phyloP scores from a whole-genome alignment of 2,888 invertebrate species.

The Chrysolina oricalcia region DNA sequence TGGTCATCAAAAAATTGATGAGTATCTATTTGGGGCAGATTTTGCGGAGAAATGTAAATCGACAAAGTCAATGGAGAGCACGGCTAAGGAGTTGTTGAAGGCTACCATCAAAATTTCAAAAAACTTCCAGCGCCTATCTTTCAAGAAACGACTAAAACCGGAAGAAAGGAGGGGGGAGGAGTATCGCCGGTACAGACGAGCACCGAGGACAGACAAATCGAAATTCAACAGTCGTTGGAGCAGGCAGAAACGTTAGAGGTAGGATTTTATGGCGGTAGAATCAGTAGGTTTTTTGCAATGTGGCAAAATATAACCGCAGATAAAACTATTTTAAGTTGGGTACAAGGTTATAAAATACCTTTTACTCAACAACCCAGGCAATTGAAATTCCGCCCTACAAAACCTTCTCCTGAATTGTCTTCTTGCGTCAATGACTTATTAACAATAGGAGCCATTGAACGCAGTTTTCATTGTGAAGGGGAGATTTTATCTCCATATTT shows the following conservation, averaged over 20 bases:
- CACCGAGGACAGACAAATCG: background rate
- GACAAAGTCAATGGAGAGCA: background rate
- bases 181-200: background rate
- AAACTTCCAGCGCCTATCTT: background rate
- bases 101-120: background rate
- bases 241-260: background rate
- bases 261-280: background rate
- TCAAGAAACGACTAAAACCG: background rate
- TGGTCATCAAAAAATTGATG: too few relatives aligned
- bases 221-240: background rate
- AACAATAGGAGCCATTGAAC: background rate
- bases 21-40: background rate
- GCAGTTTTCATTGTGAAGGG: background rate
- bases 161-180: background rate
- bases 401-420: background rate
- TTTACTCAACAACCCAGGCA: background rate
- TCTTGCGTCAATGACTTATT: background rate
- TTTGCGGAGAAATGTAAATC: background rate
- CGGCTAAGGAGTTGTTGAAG: background rate
- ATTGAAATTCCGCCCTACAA: background rate
- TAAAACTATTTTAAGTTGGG: background rate
- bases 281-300: background rate
- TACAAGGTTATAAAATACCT: background rate
- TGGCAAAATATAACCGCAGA: background rate
- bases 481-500: background rate